These are phyloP conservation scores for Eilema caniola DNA, from an alignment of 2,888 invertebrate genomes.

Conservation along the genomic window DNA sequence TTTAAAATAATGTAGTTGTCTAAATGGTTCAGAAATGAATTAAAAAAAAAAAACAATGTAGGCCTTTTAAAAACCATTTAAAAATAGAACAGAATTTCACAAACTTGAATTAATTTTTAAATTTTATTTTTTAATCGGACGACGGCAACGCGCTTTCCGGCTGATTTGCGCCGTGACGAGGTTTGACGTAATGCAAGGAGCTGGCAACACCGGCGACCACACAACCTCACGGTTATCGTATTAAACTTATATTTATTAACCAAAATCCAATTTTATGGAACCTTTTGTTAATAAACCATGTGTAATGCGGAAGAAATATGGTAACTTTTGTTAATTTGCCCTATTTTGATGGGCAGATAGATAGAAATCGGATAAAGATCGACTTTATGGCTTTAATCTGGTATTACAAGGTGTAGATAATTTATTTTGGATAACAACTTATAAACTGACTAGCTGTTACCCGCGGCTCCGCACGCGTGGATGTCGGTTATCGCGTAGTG, in stretches of 20 bases:
- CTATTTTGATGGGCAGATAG: conserved; percentile 38
- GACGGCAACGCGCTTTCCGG: conserved; percentile 62
- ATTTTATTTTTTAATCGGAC: conserved; percentile 54
- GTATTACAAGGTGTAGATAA: background rate
- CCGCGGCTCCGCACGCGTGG: no score
- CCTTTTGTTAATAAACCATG: conserved; percentile 65
- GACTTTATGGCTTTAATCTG: background rate
- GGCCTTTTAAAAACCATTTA: conserved; percentile 11
- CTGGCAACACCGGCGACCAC: conserved; percentile 68
- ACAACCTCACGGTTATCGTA: conserved; percentile 59
- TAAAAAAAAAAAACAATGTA: background rate
- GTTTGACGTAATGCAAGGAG: conserved; percentile 79
- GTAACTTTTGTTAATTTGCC: conserved; percentile 29
- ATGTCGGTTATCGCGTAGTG: no score
- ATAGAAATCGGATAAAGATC: conserved; percentile 6
- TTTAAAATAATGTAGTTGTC: no score
- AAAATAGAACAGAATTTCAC: conserved; percentile 22
- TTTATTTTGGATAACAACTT: background rate
- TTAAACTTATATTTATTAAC: conserved; percentile 54
- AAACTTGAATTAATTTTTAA: conserved; percentile 33
- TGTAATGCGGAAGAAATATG: conserved; percentile 42
- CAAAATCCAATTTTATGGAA: conserved; percentile 77
- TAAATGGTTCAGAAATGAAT: no score
- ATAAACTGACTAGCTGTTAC: no score
- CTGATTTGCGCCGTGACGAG: conserved; percentile 70